phyloP scores from a whole-genome alignment of 2,797 vertebrate genomes.

The Limosa lapponica region DNA sequence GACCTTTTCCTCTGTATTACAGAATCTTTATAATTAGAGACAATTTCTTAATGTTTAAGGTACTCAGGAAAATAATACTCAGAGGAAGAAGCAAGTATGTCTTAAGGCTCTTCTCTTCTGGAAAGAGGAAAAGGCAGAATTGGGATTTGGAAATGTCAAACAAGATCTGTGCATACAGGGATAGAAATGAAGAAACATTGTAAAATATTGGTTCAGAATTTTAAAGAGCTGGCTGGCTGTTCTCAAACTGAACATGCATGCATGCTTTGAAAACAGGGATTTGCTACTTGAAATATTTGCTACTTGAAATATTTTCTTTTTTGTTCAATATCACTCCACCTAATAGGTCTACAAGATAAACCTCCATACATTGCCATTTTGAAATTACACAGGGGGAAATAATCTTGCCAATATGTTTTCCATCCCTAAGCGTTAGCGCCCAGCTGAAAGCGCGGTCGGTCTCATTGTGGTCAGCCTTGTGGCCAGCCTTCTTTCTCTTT shows the following conservation, averaged over 20 bases:
- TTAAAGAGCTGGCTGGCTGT: not conserved
- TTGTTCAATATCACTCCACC: not conserved
- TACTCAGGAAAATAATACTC: not conserved
- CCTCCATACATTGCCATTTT: not conserved
- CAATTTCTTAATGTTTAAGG: not conserved
- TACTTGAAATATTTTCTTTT: not conserved
- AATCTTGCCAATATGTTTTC: not conserved
- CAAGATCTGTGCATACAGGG: not conserved
- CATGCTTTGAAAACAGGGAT: not conserved
- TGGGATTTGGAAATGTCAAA: not conserved
- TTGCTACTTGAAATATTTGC: not conserved
- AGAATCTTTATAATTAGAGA: not conserved
- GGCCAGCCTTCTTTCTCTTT: conserved; percentile 25
- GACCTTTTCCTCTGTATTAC: not conserved
- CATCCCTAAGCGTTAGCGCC: not conserved
- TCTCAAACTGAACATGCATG: not conserved
- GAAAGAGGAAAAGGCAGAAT: not conserved
- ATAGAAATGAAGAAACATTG: not conserved
- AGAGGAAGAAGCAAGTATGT: not conserved
- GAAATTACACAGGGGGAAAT: not conserved
- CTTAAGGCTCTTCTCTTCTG: not conserved
- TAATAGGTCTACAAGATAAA: not conserved
- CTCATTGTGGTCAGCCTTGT: conserved; percentile 1
- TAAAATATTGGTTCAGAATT: not conserved
- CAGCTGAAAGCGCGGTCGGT: not conserved